Percentiles rank a stretch among this genome's conserved stretches.
Conservation (phyloP, 2,113 vertebrate genomes). For the Manacus vitellinus region DNA sequence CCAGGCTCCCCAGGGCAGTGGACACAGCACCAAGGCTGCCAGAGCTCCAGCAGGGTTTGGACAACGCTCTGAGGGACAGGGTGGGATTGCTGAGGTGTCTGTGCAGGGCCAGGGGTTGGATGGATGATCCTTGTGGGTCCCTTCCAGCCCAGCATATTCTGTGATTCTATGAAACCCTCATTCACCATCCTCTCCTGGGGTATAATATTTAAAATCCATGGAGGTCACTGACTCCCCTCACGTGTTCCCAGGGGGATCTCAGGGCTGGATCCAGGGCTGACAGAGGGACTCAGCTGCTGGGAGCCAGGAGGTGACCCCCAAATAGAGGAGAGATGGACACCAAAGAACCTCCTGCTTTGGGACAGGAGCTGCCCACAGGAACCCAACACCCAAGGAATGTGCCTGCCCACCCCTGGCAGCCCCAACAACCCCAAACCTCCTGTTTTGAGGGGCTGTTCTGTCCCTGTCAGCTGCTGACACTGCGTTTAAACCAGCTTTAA, state of each 20-base stretch:
- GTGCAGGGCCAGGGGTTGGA: background rate
- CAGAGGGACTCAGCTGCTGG: background rate
- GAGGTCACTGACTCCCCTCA: fast-evolving
- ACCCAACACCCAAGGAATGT: background rate
- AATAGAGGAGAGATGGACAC: background rate
- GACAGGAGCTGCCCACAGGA: background rate
- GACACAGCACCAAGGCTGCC: background rate
- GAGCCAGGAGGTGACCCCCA: background rate
- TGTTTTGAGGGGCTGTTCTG: fast-evolving
- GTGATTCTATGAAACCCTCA: fast-evolving
- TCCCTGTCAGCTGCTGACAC: background rate
- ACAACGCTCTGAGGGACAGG: fast-evolving
- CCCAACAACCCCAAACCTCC: background rate
- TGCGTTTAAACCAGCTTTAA: fast-evolving
- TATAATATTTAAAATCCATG: fast-evolving
- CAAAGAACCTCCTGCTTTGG: background rate
- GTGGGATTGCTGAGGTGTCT: background rate
- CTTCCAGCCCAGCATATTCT: background rate
- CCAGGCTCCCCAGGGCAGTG: background rate
- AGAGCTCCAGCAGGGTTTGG: background rate
- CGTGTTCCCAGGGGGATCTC: fast-evolving
- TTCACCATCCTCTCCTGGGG: fast-evolving
- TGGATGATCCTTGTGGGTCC: background rate
- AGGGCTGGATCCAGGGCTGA: background rate
- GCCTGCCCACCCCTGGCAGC: fast-evolving